Evolutionary conservation across 2,113 vertebrate genomes (phyloP).

Genomic region (Psilopogon haemacephalus): DNA sequence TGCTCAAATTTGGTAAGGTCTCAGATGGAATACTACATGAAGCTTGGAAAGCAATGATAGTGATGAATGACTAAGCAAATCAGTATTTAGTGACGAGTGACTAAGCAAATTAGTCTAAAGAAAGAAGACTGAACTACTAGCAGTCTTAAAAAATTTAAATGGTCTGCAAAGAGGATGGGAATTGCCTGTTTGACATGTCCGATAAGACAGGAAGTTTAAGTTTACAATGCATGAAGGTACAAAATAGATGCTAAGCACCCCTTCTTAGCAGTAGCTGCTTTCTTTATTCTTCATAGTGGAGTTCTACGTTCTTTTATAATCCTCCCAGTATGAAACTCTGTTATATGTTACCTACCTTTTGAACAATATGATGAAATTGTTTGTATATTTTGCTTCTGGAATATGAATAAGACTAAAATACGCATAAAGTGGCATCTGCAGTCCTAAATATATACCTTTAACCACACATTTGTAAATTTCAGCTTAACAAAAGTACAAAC

Average conservation of each 20-base stretch:
- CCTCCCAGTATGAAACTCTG: background rate
- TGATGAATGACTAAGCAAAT: background rate
- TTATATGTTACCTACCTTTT: background rate
- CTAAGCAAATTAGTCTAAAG: background rate
- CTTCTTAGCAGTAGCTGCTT: background rate
- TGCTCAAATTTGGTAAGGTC: background rate
- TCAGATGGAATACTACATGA: background rate
- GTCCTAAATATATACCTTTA: background rate
- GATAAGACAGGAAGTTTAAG: background rate
- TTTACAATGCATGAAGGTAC: background rate
- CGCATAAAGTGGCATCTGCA: background rate
- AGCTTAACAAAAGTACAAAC: background rate
- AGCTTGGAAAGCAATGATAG: background rate
- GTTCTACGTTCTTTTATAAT: background rate
- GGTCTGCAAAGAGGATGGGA: background rate
- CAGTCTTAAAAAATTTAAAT: background rate
- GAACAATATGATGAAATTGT: background rate
- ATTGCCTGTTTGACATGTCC: background rate
- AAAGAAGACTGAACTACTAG: fast-evolving
- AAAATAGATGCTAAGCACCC: background rate
- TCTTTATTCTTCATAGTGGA: background rate
- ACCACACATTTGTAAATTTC: background rate
- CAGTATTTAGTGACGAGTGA: background rate
- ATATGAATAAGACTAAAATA: background rate
- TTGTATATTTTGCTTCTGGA: background rate